These are phyloP conservation scores for Turritopsis dohrnii DNA, from an alignment of 30 jellyfish, hydroid and myxozoan genomes.

Conservation along the genomic window DNA sequence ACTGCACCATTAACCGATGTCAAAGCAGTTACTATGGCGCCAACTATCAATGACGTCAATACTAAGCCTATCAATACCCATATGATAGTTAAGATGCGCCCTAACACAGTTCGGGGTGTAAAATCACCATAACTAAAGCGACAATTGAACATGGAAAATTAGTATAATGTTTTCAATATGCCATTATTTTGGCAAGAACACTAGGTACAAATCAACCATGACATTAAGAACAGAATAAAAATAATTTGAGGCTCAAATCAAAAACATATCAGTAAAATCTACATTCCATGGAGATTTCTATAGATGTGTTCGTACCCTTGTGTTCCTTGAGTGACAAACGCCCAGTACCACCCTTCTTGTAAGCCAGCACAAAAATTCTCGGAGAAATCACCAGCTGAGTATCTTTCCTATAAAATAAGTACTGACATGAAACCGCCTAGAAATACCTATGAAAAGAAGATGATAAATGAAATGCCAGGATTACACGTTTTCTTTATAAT, in stretches of 20 bases:
- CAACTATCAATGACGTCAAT: conserved; percentile 7
- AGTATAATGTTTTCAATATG: too few species aligned
- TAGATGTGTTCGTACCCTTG: conserved; percentile 4
- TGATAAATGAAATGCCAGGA: too few species aligned
- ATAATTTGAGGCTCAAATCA: too few species aligned
- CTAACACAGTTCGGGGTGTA: background rate
- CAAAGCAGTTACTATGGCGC: conserved; percentile 2
- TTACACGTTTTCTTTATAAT: too few species aligned
- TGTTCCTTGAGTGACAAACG: conserved; percentile 23
- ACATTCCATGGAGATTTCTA: background rate
- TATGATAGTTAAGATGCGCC: background rate
- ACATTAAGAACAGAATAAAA: too few species aligned
- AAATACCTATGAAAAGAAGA: too few species aligned
- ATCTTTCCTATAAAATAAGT: background rate
- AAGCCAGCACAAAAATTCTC: background rate
- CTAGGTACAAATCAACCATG: too few species aligned
- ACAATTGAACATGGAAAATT: too few species aligned
- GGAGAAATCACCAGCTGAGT: conserved; percentile 14
- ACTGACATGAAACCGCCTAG: too few species aligned
- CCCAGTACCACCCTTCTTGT: conserved; percentile 27
- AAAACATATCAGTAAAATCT: background rate
- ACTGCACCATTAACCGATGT: conserved; percentile 13
- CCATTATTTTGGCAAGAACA: too few species aligned
- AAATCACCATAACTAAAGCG: conserved; percentile 27
- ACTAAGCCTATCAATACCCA: conserved; percentile 15